Evolutionary conservation across 2,797 vertebrate genomes (phyloP), one percentile per base, ranked within the genome.

Genomic region (Typhlichthys subterraneus): DNA sequence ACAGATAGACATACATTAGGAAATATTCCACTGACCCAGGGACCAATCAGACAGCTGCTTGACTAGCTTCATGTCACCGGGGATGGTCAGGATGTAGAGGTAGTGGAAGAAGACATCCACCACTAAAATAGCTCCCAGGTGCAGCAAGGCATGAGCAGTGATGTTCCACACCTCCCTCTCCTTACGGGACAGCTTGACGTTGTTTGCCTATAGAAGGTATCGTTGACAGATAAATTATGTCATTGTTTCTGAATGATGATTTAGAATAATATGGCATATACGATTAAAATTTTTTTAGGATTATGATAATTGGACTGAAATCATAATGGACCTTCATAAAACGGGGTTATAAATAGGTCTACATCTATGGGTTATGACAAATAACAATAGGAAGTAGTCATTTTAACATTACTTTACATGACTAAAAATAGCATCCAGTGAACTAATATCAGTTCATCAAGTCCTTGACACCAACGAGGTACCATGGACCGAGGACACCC

Each of bases 41-140:
- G 95, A 94, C 86, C 96, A 97, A 79, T 99, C 97, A 0, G 96
- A 94, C 47, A 98, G 93, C 61, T 93, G 93, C 70, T 75, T 89
- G 58, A 93, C 82, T 7, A 98, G 93, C 81, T 95, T 97, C 86
- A 99, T 88, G 90, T 99, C 97, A 0, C 78, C 92, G 53, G 98
- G 98, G 72, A 99, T 97, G 42, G 96, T 97, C 82, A 99, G 84
- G 89, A 99, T 99, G 87, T 99, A 99, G 71, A 99, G 95, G 85
- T 94, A 99, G 80, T 99, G 98, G 82, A 99, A 99, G 88, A 97
- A 94, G 79, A 96, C 64, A 10, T 98, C 96, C 82, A 99, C 95
- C 0, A 93, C 66, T 10, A 96, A 7, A 45, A 99, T 88, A 47
- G 89, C 84, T 38, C 80, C 92, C 57, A 94, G 84, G 0, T 99